Conservation (phyloP, 2,888 invertebrate species). For the Caenorhabditis sulstoni region DNA sequence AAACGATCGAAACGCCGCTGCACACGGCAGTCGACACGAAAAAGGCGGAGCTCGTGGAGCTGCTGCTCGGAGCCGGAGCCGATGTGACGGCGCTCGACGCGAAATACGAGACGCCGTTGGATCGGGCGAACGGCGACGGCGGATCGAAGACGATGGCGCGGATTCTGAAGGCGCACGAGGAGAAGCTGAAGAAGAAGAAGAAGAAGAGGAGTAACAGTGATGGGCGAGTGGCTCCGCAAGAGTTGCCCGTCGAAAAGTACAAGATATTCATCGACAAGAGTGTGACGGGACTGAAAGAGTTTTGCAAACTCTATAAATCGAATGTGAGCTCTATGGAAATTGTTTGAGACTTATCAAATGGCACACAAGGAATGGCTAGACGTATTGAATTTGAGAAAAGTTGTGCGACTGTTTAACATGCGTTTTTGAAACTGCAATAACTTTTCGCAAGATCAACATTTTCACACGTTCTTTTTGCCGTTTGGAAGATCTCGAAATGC, state of each 20-base stretch:
- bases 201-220: neutral
- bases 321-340: constrained; percentile 13
- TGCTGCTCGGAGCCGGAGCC: neutral
- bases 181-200: neutral
- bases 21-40: constrained; percentile 24
- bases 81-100: neutral
- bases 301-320: constrained; percentile 7
- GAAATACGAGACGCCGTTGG: neutral
- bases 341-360: too few species aligned
- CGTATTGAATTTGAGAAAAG: too few species aligned
- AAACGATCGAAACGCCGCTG: constrained; percentile 20
- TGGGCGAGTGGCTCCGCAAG: constrained; percentile 7
- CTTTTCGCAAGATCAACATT: too few species aligned
- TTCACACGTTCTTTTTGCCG: too few species aligned
- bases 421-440: too few species aligned
- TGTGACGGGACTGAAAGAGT: constrained; percentile 23
- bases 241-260: constrained; percentile 16
- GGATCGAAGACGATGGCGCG: neutral
- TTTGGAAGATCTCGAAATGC: too few species aligned
- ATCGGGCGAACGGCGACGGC: neutral
- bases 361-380: too few species aligned
- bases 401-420: too few species aligned
- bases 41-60: constrained; percentile 4
- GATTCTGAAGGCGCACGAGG: neutral
- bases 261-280: constrained; percentile 21